Conservation (phyloP, 2,888 invertebrate species). For the Periphyllus acericola region DNA sequence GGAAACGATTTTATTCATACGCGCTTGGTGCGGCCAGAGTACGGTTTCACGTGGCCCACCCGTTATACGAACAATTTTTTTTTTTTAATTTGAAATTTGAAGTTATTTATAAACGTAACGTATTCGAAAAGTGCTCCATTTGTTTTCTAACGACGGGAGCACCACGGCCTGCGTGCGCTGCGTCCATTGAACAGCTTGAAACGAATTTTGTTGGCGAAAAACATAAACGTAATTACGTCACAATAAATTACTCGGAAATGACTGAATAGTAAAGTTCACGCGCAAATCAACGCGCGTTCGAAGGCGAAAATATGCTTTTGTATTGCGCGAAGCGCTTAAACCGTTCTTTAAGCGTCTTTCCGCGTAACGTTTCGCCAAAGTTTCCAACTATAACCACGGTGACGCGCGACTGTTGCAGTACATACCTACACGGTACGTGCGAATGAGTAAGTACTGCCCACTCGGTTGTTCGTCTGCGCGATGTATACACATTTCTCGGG, state of each 20-base stretch:
- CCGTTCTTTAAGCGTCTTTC: not conserved
- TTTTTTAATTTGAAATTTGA: not conserved
- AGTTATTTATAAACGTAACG: constrained; percentile 21
- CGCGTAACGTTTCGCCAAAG: not conserved
- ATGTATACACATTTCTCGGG: no score
- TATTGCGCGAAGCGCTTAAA: not conserved
- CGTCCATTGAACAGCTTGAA: not conserved
- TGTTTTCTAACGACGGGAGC: not conserved
- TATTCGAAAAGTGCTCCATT: constrained; percentile 24
- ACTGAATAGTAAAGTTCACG: not conserved
- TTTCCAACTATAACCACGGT: no score
- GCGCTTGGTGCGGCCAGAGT: not conserved
- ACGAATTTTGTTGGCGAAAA: not conserved
- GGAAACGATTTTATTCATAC: not conserved
- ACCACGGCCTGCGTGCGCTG: not conserved
- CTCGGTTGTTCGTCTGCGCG: no score
- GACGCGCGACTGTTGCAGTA: no score
- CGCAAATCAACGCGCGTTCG: constrained; percentile 5
- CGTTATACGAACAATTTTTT: not conserved
- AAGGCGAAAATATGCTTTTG: not conserved
- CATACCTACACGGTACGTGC: no score
- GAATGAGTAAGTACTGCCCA: no score
- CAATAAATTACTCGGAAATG: constrained; percentile 42
- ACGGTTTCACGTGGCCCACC: constrained; percentile 5
- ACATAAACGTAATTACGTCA: constrained; percentile 15